A percentile compares a stretch with the other conserved stretches of the same genome.
phyloP scores from a whole-genome alignment of 2,113 vertebrate species.

The Lepus europaeus region DNA sequence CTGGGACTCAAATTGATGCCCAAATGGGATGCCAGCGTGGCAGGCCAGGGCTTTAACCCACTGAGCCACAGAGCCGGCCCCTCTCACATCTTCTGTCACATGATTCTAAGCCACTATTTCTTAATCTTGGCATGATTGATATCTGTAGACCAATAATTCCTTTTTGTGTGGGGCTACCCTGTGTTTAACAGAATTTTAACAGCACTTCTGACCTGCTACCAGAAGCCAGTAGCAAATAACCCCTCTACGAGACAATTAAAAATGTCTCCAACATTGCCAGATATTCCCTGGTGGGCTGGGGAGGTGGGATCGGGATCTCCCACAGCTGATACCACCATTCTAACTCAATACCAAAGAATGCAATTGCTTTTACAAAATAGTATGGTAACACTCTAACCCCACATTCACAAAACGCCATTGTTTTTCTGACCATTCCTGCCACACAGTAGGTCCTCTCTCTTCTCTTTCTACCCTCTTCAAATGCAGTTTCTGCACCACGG shows the following conservation, averaged over 20 bases:
- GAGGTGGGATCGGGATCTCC: background rate
- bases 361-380: background rate
- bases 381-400: background rate
- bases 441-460: accelerated
- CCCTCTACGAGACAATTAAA: background rate
- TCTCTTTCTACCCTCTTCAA: background rate
- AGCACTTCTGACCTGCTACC: background rate
- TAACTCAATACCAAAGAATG: background rate
- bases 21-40: no score
- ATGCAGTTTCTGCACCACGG: background rate
- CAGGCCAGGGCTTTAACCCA: no score
- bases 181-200: background rate
- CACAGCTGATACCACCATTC: background rate
- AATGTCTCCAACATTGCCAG: background rate
- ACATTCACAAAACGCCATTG: background rate
- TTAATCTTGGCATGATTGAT: background rate
- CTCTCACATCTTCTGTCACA: background rate
- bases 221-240: no score
- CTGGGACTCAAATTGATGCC: no score
- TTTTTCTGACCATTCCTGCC: background rate
- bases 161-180: background rate
- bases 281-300: background rate
- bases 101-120: background rate
- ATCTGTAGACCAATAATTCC: background rate
- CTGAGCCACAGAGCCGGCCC: no score